Conservation (phyloP, 2,888 invertebrate species). For the Camptogramma bilineatum region DNA sequence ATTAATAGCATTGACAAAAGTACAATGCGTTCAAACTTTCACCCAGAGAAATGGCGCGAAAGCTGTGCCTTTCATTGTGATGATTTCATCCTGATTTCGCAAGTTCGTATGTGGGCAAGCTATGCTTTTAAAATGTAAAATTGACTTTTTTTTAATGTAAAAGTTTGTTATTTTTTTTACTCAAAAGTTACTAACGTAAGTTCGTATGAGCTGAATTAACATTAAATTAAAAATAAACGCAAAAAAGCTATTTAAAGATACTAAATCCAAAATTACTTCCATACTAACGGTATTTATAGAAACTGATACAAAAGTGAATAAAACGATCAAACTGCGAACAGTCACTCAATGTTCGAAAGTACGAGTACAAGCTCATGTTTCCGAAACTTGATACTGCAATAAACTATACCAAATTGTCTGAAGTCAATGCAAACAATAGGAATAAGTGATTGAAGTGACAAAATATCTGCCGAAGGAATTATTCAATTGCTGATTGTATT, state of each 20-base stretch:
- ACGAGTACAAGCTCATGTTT: constrained; percentile 20
- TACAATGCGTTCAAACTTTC: constrained; percentile 80
- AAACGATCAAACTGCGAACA: constrained; percentile 1
- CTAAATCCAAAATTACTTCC: background rate
- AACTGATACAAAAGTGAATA: background rate
- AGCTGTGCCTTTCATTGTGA: constrained; percentile 56
- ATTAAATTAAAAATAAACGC: too few relatives aligned
- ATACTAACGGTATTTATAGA: background rate
- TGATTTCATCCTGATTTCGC: constrained; percentile 69
- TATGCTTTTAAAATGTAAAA: constrained; percentile 11
- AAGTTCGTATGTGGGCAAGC: constrained; percentile 44
- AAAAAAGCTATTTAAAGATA: too few relatives aligned
- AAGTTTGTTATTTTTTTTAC: background rate
- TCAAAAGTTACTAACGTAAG: too few relatives aligned
- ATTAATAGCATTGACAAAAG: constrained; percentile 77
- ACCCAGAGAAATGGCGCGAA: constrained; percentile 76
- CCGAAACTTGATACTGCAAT: constrained; percentile 27
- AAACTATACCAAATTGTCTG: constrained; percentile 29
- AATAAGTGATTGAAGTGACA: constrained; percentile 45
- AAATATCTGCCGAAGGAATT: constrained; percentile 50
- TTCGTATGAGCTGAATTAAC: too few relatives aligned
- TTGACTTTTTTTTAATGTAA: background rate
- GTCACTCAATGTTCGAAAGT: constrained; percentile 8
- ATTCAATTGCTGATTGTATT: constrained; percentile 62
- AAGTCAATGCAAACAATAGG: constrained; percentile 35